Percentiles rank a stretch among this genome's conserved stretches.
These are phyloP conservation scores for Graptemys geographica DNA, from an alignment of 2,797 vertebrate species.

Conservation along the genomic window DNA sequence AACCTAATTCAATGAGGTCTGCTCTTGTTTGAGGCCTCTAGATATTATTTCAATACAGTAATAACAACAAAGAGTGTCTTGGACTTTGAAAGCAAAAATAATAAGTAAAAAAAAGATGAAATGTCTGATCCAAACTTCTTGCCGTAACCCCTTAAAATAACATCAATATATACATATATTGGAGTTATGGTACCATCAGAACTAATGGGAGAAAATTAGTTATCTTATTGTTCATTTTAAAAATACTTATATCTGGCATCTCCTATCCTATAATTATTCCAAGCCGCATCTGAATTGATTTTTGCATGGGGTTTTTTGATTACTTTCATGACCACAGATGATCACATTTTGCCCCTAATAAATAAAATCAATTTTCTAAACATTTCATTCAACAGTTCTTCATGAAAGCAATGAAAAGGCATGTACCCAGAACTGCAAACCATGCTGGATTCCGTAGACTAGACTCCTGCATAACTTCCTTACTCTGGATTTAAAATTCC, in stretches of 20 bases:
- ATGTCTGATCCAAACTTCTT: neutral
- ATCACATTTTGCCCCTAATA: neutral
- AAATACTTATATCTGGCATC: neutral
- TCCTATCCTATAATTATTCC: neutral
- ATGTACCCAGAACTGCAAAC: fast-evolving
- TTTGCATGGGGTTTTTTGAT: neutral
- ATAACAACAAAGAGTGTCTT: neutral
- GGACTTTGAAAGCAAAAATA: neutral
- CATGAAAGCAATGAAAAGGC: neutral
- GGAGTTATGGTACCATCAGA: neutral
- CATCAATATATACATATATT: neutral
- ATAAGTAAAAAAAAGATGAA: neutral
- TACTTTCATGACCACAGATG: neutral
- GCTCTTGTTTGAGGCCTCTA: neutral
- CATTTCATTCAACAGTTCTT: fast-evolving
- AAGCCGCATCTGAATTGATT: neutral
- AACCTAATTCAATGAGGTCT: neutral
- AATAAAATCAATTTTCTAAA: neutral
- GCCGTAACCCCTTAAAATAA: neutral
- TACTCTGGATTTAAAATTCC: neutral
- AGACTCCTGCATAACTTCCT: neutral
- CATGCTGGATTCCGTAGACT: fast-evolving
- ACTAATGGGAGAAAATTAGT: neutral
- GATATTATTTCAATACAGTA: neutral
- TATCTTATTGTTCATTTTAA: fast-evolving